Base-by-base conservation (phyloP, 2,113 vertebrate genomes). In the Speoplatyrhinus poulsoni region DNA sequence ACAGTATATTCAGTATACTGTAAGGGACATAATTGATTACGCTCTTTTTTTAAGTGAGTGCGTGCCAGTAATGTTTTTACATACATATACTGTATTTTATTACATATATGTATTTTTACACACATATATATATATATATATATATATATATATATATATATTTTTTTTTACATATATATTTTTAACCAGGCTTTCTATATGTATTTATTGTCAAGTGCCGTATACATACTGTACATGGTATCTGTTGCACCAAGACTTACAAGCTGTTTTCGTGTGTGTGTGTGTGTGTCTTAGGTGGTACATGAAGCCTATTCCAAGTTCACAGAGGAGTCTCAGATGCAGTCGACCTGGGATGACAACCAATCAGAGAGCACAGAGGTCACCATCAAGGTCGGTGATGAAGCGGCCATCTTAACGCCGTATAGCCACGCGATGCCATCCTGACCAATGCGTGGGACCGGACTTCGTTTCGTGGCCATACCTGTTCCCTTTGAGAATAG, bases 301-400 rank as follows among this genome's bases (percentile, higher is more conserved):
- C 87, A 89, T 17, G 91, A 93, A 0, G 92, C 88, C 15, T 93
- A 91, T 77, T 87, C 65, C 52, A 82, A 86, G 67, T 92, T 92
- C 76, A 74, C 86, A 0, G 91, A 93, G 72, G 91, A 93, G 0
- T 93, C 92, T 7, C 84, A 87, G 46, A 70, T 54, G 75, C 88
- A 90, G 79, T 92, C 92, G 1, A 71, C 79, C 12, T 88, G 83
- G 77, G 88, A 85, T 72, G 87, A 85, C 3, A 84, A 78, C 64
- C 82, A 88, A 1, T 55, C 72, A 0, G 87, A 90, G 65, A 85
- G 75, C 82, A 90, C 88, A 0, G 91, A 93, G 73, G 91, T 93
- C 83, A 88, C 89, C 57, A 92, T 92, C 55, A 93, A 92, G 90
- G 91, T 93, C 64, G 56, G 82, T 46, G 26, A 41, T 41, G 36